Conservation (phyloP, 37 sponge, comb jelly and placozoan genomes). For the Bolinopsis microptera region DNA sequence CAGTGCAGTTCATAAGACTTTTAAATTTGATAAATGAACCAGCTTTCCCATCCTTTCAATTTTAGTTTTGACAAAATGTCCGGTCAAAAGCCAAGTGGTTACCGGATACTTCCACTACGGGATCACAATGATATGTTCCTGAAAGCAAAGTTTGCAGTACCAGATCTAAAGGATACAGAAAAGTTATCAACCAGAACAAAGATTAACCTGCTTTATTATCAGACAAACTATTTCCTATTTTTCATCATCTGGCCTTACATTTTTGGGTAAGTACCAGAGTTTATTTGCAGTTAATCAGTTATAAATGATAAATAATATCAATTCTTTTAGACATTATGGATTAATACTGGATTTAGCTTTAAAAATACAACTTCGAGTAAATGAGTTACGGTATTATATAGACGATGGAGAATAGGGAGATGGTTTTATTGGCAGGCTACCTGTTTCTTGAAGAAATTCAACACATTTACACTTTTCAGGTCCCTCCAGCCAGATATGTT, state of each 20-base stretch:
- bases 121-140: conserved; percentile 14
- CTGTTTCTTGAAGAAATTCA: neutral
- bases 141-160: conserved; percentile 17
- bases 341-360: too few species aligned
- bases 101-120: neutral
- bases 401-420: too few species aligned
- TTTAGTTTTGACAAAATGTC: neutral
- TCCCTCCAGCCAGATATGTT: conserved; percentile 15
- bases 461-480: neutral
- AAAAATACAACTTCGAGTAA: too few species aligned
- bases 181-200: conserved; percentile 1
- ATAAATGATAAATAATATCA: too few species aligned
- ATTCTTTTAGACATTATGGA: too few species aligned
- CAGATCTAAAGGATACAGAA: conserved; percentile 17
- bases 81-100: neutral
- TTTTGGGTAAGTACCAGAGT: conserved; percentile 36
- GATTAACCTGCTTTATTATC: conserved; percentile 25
- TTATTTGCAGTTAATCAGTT: too few species aligned
- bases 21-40: too few species aligned
- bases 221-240: conserved; percentile 1
- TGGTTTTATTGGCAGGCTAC: too few species aligned
- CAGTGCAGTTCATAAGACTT: too few species aligned
- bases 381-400: too few species aligned
- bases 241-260: conserved; percentile 32
- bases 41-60: too few species aligned